A percentile compares a stretch with the other conserved stretches of the same genome.
Conservation (phyloP, 2,888 invertebrate genomes). For the Parelbella ahira region DNA sequence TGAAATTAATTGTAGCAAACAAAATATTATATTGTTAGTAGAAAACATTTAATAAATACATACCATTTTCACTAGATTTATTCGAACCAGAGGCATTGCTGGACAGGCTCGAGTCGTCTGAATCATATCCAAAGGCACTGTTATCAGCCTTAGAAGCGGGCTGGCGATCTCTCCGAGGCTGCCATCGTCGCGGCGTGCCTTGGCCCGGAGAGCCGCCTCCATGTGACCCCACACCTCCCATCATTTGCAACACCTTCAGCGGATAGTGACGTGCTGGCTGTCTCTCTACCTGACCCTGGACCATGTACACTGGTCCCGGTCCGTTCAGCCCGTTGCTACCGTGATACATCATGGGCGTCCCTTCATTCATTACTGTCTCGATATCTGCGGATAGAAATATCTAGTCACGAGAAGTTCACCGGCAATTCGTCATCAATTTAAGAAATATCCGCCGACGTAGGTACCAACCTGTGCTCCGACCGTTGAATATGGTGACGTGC, state of each 20-base stretch:
- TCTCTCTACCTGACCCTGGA: slow-evolving; percentile 51
- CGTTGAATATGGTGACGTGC: slow-evolving; percentile 47
- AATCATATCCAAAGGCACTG: slow-evolving; percentile 69
- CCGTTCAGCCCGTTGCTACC: slow-evolving; percentile 55
- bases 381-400: slow-evolving; percentile 39
- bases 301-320: slow-evolving; percentile 53
- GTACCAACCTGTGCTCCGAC: slow-evolving; percentile 58
- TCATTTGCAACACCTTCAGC: slow-evolving; percentile 52
- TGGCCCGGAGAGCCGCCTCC: slow-evolving; percentile 39
- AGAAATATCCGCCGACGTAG: slow-evolving; percentile 16
- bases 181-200: slow-evolving; percentile 48
- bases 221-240: slow-evolving; percentile 38
- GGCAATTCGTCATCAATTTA: background rate
- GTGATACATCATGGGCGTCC: slow-evolving; percentile 64
- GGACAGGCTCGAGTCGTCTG: slow-evolving; percentile 73
- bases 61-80: slow-evolving; percentile 69
- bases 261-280: slow-evolving; percentile 55
- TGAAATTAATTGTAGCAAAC: too few relatives aligned
- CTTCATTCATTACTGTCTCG: slow-evolving; percentile 58
- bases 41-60: too few relatives aligned
- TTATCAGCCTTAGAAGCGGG: slow-evolving; percentile 43
- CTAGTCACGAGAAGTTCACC: slow-evolving; percentile 4
- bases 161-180: slow-evolving; percentile 51
- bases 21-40: too few relatives aligned
- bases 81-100: slow-evolving; percentile 73